Evolutionary conservation across 2,113 vertebrate genomes (phyloP), one percentile per base, ranked within the genome.

Genomic region (Passer montanus): DNA sequence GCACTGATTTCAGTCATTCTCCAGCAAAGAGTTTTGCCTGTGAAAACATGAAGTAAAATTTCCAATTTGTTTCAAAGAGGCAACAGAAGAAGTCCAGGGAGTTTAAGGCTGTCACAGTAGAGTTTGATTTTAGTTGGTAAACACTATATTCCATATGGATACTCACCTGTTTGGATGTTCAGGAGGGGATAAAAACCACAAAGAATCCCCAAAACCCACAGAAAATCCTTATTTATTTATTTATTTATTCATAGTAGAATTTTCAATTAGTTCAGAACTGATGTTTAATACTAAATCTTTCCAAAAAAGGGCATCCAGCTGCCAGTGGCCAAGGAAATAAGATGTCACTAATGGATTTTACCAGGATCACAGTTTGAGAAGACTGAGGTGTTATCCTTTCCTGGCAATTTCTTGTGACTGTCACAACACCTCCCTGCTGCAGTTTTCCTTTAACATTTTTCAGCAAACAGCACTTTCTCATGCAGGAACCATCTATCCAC

Each of bases 61-160:
- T 89, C 26, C 19, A 0, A 7, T 3, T 68, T 6, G 1, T 46
- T 82, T 72, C 78, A 67, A 47, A 85, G 9, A 9, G 7, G 10
- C 20, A 37, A 28, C 9, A 87, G 41, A 19, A 49, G 28, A 50
- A 49, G 4, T 41, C 23, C 27, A 20, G 11, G 12, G 31, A 49
- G 7, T 47, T 76, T 35, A 70, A 76, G 49, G 27, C 24, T 43
- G 30, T 68, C 37, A 20, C 23, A 28, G 15, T 0, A 49, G 33
- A 74, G 11, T 41, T 81, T 77, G 37, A 58, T 60, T 93, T 89
- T 73, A 56, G 19, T 18, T 47, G 9, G 17, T 17, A 59, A 80
- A 46, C 10, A 31, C 22, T 12, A 2, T 39, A 27, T 33, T 76
- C 18, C 0, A 0, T 47, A 53, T 14, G 8, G 31, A 46, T 35